These are phyloP conservation scores for Xenentodon cancila DNA, from an alignment of 2,797 vertebrate species.

Conservation along the genomic window DNA sequence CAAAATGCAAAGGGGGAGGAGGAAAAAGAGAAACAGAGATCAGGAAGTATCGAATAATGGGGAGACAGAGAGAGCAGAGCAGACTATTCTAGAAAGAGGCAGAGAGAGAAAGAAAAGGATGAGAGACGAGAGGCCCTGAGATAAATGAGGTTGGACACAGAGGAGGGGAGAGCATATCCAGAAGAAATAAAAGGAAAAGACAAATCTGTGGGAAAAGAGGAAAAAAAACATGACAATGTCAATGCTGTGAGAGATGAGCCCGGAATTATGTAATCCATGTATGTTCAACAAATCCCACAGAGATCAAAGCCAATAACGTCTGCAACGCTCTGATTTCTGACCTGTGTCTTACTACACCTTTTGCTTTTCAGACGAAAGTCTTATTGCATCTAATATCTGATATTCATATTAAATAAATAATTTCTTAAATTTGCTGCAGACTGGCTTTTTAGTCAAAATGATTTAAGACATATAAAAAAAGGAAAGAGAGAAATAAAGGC, in stretches of 20 bases:
- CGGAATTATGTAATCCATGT: slow-evolving; percentile 13
- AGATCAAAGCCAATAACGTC: slow-evolving; percentile 12
- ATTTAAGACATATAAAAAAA: too few species aligned
- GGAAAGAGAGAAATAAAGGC: too few species aligned
- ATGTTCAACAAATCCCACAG: slow-evolving; percentile 20
- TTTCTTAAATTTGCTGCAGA: too few species aligned
- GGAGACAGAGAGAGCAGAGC: slow-evolving; percentile 34
- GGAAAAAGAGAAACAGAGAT: slow-evolving; percentile 16
- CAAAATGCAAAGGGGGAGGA: slow-evolving; percentile 21
- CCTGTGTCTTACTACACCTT: too few species aligned
- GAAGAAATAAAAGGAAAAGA: slow-evolving; percentile 27
- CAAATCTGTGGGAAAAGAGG: slow-evolving; percentile 29
- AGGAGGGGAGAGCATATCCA: slow-evolving; percentile 30
- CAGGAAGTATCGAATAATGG: slow-evolving; percentile 34
- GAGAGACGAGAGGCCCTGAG: slow-evolving; percentile 40
- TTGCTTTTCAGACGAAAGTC: too few species aligned
- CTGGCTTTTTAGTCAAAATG: too few species aligned
- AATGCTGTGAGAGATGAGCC: slow-evolving; percentile 14
- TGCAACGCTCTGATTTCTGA: not conserved
- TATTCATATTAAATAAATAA: too few species aligned
- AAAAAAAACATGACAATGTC: slow-evolving; percentile 16
- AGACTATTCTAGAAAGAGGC: slow-evolving; percentile 46
- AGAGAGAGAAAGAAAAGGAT: slow-evolving; percentile 26
- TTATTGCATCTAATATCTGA: too few species aligned
- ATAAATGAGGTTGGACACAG: slow-evolving; percentile 55